Evolutionary conservation across 2,113 vertebrate species (phyloP).

Genomic region (Scopus umbretta): DNA sequence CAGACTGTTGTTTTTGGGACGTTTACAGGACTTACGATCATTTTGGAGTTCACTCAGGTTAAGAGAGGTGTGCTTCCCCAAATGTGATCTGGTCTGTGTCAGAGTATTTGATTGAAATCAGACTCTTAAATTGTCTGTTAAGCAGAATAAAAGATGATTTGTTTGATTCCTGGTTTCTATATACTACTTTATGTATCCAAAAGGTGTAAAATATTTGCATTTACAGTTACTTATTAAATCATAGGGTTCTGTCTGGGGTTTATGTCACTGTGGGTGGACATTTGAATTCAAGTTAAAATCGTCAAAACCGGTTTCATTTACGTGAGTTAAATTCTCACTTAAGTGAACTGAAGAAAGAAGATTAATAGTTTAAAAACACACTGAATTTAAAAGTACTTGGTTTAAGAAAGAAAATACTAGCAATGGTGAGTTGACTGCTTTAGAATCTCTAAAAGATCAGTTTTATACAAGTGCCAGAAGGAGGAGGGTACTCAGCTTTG

Average conservation of each 20-base stretch:
- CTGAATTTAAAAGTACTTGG: not conserved
- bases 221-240: not conserved
- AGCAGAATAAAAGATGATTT: not conserved
- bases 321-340: not conserved
- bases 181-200: not conserved
- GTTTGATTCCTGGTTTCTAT: not conserved
- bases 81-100: fast-evolving
- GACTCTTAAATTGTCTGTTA: not conserved
- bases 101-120: not conserved
- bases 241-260: not conserved
- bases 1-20: not conserved
- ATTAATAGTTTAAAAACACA: not conserved
- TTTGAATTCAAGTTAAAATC: not conserved
- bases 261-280: not conserved
- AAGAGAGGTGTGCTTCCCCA: not conserved
- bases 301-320: not conserved
- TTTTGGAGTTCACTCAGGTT: not conserved
- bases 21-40: not conserved
- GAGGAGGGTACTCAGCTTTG: not conserved
- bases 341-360: not conserved
- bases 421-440: not conserved
- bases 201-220: not conserved
- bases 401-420: not conserved
- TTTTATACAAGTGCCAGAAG: not conserved
- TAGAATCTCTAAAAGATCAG: not conserved